A percentile compares a stretch with the other conserved stretches of the same genome.
Conservation (phyloP, 2,113 vertebrate genomes). For the Gorsachius goisagi region DNA sequence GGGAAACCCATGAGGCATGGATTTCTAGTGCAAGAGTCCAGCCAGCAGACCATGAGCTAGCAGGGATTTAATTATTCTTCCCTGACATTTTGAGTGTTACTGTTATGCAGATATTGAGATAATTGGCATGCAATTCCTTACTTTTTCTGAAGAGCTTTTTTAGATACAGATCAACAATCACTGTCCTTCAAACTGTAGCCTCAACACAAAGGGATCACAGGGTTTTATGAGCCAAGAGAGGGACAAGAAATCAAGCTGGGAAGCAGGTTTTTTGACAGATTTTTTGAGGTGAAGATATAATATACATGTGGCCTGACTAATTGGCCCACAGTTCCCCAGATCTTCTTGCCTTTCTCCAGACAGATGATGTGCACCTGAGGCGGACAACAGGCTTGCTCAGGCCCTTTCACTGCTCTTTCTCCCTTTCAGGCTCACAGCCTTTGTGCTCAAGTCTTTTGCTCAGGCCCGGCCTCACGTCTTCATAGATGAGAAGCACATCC, state of each 20-base stretch:
- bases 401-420: conserved; percentile 9
- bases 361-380: background rate
- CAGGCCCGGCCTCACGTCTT: conserved; percentile 66
- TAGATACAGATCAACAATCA: background rate
- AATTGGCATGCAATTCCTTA: background rate
- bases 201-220: background rate
- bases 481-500: conserved; percentile 66
- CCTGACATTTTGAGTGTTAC: background rate
- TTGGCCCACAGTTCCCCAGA: background rate
- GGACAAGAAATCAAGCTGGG: background rate
- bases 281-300: background rate
- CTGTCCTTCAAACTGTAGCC: background rate
- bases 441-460: conserved; percentile 75
- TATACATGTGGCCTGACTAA: background rate
- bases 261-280: background rate
- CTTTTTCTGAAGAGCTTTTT: background rate
- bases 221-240: background rate
- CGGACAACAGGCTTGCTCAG: background rate
- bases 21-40: background rate
- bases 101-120: background rate
- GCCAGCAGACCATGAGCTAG: background rate
- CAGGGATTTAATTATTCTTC: background rate
- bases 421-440: conserved; percentile 72
- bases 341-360: background rate
- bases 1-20: background rate